These are phyloP conservation scores for Homalodisca vitripennis DNA, from an alignment of 1,140 invertebrate genomes.

Conservation along the genomic window DNA sequence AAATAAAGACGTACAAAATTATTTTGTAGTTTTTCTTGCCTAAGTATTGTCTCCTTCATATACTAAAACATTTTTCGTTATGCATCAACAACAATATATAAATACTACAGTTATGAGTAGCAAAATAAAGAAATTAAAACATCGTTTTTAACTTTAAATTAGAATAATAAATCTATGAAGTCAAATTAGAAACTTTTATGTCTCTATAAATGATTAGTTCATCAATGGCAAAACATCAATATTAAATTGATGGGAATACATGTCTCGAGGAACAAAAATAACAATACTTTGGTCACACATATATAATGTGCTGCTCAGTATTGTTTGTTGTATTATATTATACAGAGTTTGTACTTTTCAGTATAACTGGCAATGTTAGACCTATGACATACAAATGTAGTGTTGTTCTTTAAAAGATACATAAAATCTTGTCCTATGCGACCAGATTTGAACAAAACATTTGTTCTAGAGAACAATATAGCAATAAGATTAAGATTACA, in stretches of 20 bases:
- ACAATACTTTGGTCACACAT: not conserved
- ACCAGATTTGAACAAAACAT: too few relatives aligned
- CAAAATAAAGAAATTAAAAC: not conserved
- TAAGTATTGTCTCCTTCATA: constrained; percentile 20
- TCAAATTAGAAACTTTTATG: not conserved
- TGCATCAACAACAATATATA: constrained; percentile 16
- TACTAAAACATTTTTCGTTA: constrained; percentile 16
- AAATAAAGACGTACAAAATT: constrained; percentile 7
- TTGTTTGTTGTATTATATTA: too few relatives aligned
- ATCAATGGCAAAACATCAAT: not conserved
- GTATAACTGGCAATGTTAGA: too few relatives aligned
- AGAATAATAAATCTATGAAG: not conserved
- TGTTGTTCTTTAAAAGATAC: too few relatives aligned
- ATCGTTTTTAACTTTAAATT: not conserved
- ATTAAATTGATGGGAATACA: not conserved
- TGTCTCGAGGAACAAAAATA: not conserved
- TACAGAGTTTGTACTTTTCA: not conserved
- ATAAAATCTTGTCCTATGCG: too few relatives aligned
- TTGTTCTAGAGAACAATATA: too few relatives aligned
- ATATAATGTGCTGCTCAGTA: not conserved
- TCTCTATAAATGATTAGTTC: not conserved
- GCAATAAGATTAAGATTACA: too few relatives aligned
- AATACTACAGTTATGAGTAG: not conserved
- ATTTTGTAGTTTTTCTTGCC: constrained; percentile 8
- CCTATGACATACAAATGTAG: too few relatives aligned